phyloP scores from a whole-genome alignment of 2,888 invertebrate genomes.

The Clunio marinus region DNA sequence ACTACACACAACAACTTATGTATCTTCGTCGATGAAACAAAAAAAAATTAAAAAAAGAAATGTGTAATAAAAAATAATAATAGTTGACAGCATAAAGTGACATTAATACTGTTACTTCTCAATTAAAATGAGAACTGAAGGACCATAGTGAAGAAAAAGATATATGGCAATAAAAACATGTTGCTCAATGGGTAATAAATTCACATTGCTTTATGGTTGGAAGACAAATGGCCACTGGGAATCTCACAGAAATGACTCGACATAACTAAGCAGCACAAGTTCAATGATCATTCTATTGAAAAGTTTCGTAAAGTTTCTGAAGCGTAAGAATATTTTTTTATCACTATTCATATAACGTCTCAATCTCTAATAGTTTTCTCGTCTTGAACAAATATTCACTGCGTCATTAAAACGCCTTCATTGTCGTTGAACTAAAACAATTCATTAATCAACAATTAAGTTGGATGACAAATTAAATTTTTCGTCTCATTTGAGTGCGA shows the following conservation, averaged over 20 bases:
- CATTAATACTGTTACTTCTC: constrained; percentile 21
- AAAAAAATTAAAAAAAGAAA: constrained; percentile 10
- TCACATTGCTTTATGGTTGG: not conserved
- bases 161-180: not conserved
- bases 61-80: constrained; percentile 1
- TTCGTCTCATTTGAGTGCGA: too few relatives aligned
- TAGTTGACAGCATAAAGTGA: constrained; percentile 16
- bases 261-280: not conserved
- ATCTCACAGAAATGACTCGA: not conserved
- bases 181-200: constrained; percentile 2
- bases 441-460: constrained; percentile 17
- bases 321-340: too few relatives aligned
- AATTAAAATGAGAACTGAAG: not conserved
- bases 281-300: constrained; percentile 1
- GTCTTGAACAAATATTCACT: not conserved
- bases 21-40: not conserved
- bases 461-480: not conserved
- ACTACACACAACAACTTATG: not conserved
- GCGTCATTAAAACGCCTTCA: not conserved
- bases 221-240: not conserved
- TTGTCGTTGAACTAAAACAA: constrained; percentile 3
- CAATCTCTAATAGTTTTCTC: not conserved
- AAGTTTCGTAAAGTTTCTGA: too few relatives aligned
- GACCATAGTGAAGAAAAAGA: too few relatives aligned
- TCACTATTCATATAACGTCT: not conserved